phyloP scores from a whole-genome alignment of 1,140 invertebrate genomes.

The Cydia strobilella region DNA sequence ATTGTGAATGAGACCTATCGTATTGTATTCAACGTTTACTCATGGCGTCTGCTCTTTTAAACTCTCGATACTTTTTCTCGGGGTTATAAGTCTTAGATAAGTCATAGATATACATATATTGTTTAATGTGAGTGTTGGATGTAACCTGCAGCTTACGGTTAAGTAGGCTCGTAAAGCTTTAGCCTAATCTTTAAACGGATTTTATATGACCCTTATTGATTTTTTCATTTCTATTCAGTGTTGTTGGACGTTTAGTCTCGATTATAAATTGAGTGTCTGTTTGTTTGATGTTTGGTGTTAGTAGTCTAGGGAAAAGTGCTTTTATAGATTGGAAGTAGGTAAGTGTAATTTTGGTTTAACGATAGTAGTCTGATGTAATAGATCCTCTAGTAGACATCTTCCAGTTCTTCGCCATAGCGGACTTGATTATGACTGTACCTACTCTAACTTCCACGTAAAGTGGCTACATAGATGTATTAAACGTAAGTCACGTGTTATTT shows the following conservation, averaged over 20 bases:
- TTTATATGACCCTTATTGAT: constrained; percentile 54
- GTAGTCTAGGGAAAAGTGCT: constrained; percentile 70
- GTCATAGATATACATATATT: not conserved
- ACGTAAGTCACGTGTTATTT: constrained; percentile 23
- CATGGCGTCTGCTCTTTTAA: constrained; percentile 40
- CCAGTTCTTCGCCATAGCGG: not conserved
- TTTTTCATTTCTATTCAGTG: constrained; percentile 54
- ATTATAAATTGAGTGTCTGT: constrained; percentile 50
- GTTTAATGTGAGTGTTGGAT: constrained; percentile 32
- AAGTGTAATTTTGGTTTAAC: constrained; percentile 16
- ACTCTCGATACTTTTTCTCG: constrained; percentile 67
- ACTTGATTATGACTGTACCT: not conserved
- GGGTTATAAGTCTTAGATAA: constrained; percentile 43
- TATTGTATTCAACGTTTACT: constrained; percentile 49
- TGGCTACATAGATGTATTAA: constrained; percentile 4
- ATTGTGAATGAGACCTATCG: constrained; percentile 46
- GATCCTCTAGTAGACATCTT: not conserved
- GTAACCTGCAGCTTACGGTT: constrained; percentile 53
- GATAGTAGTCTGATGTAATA: constrained; percentile 24
- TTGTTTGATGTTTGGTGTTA: constrained; percentile 75
- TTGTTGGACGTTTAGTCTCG: constrained; percentile 47
- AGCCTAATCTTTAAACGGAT: constrained; percentile 57
- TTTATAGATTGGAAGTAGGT: constrained; percentile 58
- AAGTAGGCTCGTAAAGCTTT: constrained; percentile 66
- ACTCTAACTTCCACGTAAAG: not conserved